phyloP scores from a whole-genome alignment of 2,888 invertebrate species.

The Euzophera pinguis region DNA sequence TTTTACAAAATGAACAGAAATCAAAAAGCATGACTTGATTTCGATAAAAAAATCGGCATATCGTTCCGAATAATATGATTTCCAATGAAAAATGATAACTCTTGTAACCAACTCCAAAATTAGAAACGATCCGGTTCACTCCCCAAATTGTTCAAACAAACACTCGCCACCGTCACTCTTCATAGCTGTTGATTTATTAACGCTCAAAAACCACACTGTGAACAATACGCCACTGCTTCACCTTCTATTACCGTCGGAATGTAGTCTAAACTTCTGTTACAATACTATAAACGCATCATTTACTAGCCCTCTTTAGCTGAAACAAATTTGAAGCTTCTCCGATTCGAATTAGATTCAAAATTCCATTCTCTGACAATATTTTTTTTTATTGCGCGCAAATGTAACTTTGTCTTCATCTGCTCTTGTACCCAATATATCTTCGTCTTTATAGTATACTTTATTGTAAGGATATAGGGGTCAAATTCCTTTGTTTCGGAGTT shows the following conservation, averaged over 20 bases:
- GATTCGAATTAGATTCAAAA: conserved; percentile 24
- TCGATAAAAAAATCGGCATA: too few species aligned
- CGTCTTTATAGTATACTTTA: conserved; percentile 31
- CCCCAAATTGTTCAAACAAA: conserved; percentile 8
- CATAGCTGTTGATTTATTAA: conserved; percentile 45
- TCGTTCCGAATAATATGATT: too few species aligned
- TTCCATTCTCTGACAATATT: conserved; percentile 16
- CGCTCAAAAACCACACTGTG: conserved; percentile 40
- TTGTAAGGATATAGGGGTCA: conserved; percentile 24
- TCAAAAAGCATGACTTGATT: too few species aligned
- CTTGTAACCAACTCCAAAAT: conserved; percentile 1
- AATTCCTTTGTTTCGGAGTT: conserved; percentile 31
- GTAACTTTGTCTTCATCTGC: conserved; percentile 39
- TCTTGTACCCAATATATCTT: conserved; percentile 31
- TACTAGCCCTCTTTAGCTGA: not conserved
- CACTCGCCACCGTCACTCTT: conserved; percentile 12
- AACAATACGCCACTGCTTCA: conserved; percentile 47
- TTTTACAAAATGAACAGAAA: too few species aligned
- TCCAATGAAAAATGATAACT: not conserved
- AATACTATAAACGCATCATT: conserved; percentile 22
- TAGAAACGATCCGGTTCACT: conserved; percentile 8
- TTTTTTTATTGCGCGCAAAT: conserved; percentile 33
- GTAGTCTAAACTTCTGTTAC: conserved; percentile 62
- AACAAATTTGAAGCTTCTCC: conserved; percentile 16
- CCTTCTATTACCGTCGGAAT: conserved; percentile 54